A percentile compares a stretch with the other conserved stretches of the same genome.
Evolutionary conservation across 1,140 invertebrate genomes (phyloP).

Genomic region (Ptiloglossa arizonensis): DNA sequence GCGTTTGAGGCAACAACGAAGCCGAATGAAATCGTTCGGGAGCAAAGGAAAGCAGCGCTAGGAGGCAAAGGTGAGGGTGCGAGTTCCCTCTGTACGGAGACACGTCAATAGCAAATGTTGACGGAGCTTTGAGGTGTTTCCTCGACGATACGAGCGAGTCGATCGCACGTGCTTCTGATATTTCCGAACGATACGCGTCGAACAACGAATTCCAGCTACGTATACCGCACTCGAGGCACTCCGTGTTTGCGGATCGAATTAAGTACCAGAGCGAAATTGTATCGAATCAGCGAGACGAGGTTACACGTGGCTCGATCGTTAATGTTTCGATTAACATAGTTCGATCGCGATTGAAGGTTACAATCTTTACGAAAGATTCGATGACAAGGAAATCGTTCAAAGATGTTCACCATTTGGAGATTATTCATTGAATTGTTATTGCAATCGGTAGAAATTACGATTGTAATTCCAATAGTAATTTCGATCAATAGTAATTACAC

Average conservation of each 20-base stretch:
- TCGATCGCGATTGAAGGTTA: too few species aligned
- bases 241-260: background rate
- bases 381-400: too few species aligned
- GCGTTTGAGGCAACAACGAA: too few species aligned
- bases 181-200: background rate
- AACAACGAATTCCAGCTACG: background rate
- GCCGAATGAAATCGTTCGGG: too few species aligned
- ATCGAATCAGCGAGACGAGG: background rate
- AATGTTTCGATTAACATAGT: too few species aligned
- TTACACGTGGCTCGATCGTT: background rate
- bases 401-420: too few species aligned
- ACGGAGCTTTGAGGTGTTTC: background rate
- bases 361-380: too few species aligned
- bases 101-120: slow-evolving; percentile 14
- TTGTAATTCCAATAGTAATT: too few species aligned
- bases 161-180: slow-evolving; percentile 11
- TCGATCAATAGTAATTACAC: too few species aligned
- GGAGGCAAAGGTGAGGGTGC: too few species aligned
- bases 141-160: slow-evolving; percentile 1
- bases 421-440: too few species aligned
- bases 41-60: background rate
- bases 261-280: background rate
- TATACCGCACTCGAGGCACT: background rate
- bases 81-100: background rate
- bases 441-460: too few species aligned